Percentiles rank a stretch among this genome's conserved stretches.
Conservation (phyloP, 2,888 invertebrate species). For the Podotricha telesiphe region DNA sequence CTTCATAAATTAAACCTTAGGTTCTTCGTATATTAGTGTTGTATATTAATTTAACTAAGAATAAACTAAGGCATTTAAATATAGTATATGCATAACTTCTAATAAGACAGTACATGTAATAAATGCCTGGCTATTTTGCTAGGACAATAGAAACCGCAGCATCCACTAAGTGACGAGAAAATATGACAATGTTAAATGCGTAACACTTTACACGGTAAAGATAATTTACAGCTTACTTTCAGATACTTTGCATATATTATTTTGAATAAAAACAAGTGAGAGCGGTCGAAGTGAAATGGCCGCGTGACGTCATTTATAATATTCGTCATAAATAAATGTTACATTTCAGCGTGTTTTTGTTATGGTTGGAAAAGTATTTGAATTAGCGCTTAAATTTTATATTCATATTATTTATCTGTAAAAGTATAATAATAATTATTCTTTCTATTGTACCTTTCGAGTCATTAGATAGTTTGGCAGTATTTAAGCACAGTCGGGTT, state of each 20-base stretch:
- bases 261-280: slow-evolving; percentile 29
- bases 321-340: neutral
- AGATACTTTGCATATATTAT: slow-evolving; percentile 22
- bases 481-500: no score
- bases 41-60: no score
- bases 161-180: neutral
- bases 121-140: neutral
- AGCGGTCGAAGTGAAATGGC: slow-evolving; percentile 8
- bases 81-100: neutral
- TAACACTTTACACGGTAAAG: slow-evolving; percentile 10
- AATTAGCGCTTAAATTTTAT: no score
- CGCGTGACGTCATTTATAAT: neutral
- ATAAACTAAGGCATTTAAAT: no score
- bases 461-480: no score
- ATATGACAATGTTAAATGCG: slow-evolving; percentile 8
- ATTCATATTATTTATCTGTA: no score
- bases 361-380: no score
- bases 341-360: no score
- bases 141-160: slow-evolving; percentile 11
- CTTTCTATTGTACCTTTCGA: no score
- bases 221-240: slow-evolving; percentile 27
- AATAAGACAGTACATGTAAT: neutral
- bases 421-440: no score
- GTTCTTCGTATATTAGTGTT: no score
- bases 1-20: no score